Base-by-base conservation (phyloP, 2,888 invertebrate species). In the Eudemis profundana region DNA sequence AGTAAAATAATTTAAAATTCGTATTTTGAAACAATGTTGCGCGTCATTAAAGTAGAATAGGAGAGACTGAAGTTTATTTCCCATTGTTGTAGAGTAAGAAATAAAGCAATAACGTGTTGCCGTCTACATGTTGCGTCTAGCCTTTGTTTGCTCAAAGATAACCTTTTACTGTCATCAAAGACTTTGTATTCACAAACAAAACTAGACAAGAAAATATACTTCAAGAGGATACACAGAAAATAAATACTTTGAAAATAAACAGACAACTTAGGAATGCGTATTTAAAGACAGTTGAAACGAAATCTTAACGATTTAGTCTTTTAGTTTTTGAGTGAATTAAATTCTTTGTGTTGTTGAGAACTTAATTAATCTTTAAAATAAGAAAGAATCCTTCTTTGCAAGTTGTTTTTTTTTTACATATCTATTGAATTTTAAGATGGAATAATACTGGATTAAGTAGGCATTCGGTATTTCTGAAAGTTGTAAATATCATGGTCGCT, bases 111-210 rank as follows among this genome's bases (percentile, higher is more conserved):
- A 51, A 38, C 17, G 49, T 51, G 23, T 23, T 14, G 23, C 15
- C 42, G 51, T 64, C 36, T 27, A 38, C 53, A 60, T 53, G 60
- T 65, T 60, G 27, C 46, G 57, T 60, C 60, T 65, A 60, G 60
- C 65, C 53, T 53, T 65, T 60, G 65, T 65, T 65, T 59, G 56
- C 33, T 33, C 50, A 51, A 60, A 81, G 77, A 79, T 78, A 80
- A 76, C 78, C 72, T 78, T 82, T 78, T 79, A 79, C 75, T 76
- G 73, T 78, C 74, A 79, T 82, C 81, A 80, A 82, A 81, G 82
- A 81, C 72, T 74, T 74, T 79, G 74, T 80, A 81, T 82, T 77
- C 75, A 74, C 78, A 82, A 83, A 79, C 74, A 79, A 70, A 73
- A 68, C 69, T 65, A 64, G 50, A 57, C 61, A 61, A 66, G 53